Conservation (phyloP, 2,113 vertebrate species). For the Pseudopodoces humilis region DNA sequence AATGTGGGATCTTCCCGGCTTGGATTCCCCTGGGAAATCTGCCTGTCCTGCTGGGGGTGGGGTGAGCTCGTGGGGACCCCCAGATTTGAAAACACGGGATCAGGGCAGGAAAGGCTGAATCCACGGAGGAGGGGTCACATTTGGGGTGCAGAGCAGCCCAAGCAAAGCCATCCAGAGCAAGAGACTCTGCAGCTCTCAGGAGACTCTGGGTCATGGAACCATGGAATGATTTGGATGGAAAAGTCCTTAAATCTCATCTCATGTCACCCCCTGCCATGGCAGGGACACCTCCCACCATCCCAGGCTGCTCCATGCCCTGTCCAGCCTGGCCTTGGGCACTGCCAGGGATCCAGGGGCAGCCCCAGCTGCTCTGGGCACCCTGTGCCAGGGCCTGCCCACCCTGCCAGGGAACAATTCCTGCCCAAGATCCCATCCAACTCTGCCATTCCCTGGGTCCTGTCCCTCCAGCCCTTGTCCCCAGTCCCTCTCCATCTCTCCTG, state of each 20-base stretch:
- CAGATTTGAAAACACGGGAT: not conserved
- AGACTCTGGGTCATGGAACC: not conserved
- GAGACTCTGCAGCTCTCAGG: not conserved
- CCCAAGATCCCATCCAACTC: not conserved
- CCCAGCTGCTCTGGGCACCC: not conserved
- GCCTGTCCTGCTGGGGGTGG: not conserved
- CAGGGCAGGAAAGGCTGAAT: not conserved
- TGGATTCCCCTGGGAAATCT: not conserved
- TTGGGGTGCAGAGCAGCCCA: not conserved
- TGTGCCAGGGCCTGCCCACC: not conserved
- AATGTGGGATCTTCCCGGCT: fast-evolving
- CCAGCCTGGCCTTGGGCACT: not conserved
- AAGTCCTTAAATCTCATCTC: not conserved
- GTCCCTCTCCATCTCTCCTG: not conserved
- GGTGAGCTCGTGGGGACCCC: not conserved
- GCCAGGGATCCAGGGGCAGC: not conserved
- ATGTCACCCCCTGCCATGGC: fast-evolving
- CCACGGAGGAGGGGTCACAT: not conserved
- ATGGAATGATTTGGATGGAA: not conserved
- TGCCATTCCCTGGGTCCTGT: not conserved
- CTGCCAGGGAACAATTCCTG: not conserved
- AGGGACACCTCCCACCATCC: not conserved
- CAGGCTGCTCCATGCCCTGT: not conserved
- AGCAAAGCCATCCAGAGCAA: not conserved
- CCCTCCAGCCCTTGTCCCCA: not conserved